phyloP scores from a whole-genome alignment of 2,113 vertebrate species.

The Mystacornis crossleyi region DNA sequence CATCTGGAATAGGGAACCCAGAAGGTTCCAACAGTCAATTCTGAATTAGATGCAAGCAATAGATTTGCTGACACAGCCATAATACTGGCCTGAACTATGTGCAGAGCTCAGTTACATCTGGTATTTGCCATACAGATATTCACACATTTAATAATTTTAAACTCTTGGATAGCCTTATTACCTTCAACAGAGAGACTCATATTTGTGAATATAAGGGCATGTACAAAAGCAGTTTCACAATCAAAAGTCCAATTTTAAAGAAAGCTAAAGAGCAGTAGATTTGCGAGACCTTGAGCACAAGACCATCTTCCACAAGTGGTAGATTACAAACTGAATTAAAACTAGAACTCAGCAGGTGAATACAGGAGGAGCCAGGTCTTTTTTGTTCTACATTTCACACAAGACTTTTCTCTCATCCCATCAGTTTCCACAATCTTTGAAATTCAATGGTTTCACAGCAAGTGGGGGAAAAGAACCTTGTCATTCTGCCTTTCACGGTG shows the following conservation, averaged over 20 bases:
- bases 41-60: not conserved
- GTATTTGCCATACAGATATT: not conserved
- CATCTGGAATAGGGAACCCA: not conserved
- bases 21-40: not conserved
- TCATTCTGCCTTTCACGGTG: not conserved
- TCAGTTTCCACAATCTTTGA: not conserved
- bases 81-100: not conserved
- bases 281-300: not conserved
- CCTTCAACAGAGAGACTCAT: not conserved
- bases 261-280: not conserved
- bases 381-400: accelerated
- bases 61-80: not conserved
- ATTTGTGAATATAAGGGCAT: not conserved
- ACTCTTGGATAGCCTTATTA: not conserved
- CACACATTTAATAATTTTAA: not conserved
- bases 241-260: not conserved
- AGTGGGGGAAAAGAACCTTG: not conserved
- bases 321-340: not conserved
- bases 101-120: not conserved
- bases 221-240: not conserved
- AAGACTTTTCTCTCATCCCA: not conserved
- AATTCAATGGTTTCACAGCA: not conserved
- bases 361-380: not conserved
- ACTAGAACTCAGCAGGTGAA: not conserved
- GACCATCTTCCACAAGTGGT: not conserved